Base-by-base conservation (phyloP, 2,113 vertebrate species). In the Phyllostomus hastatus region DNA sequence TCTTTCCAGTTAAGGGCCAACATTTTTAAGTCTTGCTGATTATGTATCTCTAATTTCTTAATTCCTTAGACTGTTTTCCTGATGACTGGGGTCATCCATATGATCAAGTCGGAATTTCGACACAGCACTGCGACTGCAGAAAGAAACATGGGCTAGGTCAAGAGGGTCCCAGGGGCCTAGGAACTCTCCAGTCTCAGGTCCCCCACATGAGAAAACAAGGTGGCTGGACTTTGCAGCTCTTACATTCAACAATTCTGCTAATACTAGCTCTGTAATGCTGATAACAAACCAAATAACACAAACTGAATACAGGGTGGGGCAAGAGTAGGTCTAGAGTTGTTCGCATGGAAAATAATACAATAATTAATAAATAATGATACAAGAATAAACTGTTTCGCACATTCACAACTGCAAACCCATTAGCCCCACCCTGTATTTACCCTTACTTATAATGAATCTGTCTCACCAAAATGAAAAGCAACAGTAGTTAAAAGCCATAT, bases 401-500 rank as follows among this genome's bases (percentile, higher is more conserved):
- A 48, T 7, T 76, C 73, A 48, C 46, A 76, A 76, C 43, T 76
- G 73, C 48, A 33, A 33, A 48, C 16, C 15, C 43, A 33, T 31
- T 33, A 48, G 43, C 43, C 73, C 73, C 28, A 76, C 16, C 73
- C 16, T 76, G 16, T 78, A 80, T 43, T 67, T 54, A 59, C 4
- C 35, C 2, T 69, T 95, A 24, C 0, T 59, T 43, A 31, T 26
- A 52, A 41, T 35, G 28, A 31, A 24, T 24, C 15, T 85, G 43
- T 75, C 43, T 78, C 41, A 83, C 46, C 52, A 73, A 91, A 61
- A 61, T 33, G 57, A 92, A 95, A 78, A 31, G 31, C 61, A 83
- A 73, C n/a, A 69, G 41, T 26, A 31, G 54, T 72, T 82, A 79
- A 86, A 72, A 96, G 31, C 35, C 48, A 84, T 3, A 80, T 14